These are phyloP conservation scores for Regulus satrapa DNA, from an alignment of 2,113 vertebrate species.

Conservation along the genomic window DNA sequence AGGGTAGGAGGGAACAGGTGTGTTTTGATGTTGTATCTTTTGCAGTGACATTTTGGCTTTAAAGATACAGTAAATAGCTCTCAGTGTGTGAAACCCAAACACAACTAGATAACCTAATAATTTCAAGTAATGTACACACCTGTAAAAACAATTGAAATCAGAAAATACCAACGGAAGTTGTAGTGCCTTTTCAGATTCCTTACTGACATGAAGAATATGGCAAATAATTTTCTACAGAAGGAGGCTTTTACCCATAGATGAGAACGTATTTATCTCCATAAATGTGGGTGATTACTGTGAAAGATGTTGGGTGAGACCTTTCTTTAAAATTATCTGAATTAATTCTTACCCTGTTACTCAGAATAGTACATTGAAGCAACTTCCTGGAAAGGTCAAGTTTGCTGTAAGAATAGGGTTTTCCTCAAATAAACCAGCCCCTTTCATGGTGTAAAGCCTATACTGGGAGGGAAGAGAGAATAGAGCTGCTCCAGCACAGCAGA, in stretches of 20 bases:
- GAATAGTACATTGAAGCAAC: neutral
- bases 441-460: neutral
- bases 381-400: neutral
- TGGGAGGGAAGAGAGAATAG: neutral
- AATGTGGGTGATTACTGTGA: neutral
- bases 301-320: neutral
- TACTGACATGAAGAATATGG: neutral
- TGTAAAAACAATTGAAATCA: neutral
- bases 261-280: accelerated
- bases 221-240: neutral
- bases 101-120: neutral
- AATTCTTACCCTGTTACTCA: neutral
- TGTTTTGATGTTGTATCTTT: neutral
- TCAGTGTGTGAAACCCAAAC: neutral
- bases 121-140: neutral
- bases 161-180: neutral
- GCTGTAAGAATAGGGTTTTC: neutral
- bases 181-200: neutral
- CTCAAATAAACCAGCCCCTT: neutral
- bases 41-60: neutral
- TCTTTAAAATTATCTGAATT: neutral
- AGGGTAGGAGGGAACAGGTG: neutral
- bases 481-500: neutral
- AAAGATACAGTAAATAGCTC: neutral
- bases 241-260: neutral